phyloP scores from a whole-genome alignment of 2,888 invertebrate species.

The Andrena minutula region DNA sequence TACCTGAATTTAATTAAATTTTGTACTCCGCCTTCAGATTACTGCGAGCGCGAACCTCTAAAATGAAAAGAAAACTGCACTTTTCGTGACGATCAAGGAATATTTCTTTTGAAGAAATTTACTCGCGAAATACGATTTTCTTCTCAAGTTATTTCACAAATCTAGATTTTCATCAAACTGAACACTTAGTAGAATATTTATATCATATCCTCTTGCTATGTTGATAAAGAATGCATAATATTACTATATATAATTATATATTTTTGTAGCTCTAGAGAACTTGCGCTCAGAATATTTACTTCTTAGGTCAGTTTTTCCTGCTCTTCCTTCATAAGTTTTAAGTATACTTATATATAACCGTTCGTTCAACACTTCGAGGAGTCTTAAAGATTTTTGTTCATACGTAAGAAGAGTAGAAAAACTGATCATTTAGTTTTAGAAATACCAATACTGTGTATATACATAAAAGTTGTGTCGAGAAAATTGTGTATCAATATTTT shows the following conservation, averaged over 20 bases:
- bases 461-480: conserved; percentile 73
- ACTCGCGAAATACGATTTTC: background rate
- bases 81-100: conserved; percentile 16
- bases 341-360: conserved; percentile 51
- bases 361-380: conserved; percentile 43
- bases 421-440: conserved; percentile 76
- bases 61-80: conserved; percentile 12
- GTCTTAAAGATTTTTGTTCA: conserved; percentile 48
- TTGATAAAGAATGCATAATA: conserved; percentile 78
- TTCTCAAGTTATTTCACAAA: conserved; percentile 48
- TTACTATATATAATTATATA: conserved; percentile 80
- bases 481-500: conserved; percentile 76
- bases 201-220: conserved; percentile 77
- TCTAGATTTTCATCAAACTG: conserved; percentile 74
- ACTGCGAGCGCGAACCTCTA: background rate
- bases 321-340: conserved; percentile 65
- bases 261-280: conserved; percentile 82
- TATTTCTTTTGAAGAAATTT: conserved; percentile 7
- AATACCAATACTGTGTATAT: conserved; percentile 74
- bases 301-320: conserved; percentile 73
- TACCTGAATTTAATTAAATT: conserved; percentile 11
- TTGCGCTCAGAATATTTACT: conserved; percentile 79
- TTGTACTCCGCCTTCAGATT: conserved; percentile 7
- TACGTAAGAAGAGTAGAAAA: conserved; percentile 71
- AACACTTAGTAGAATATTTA: conserved; percentile 75